A percentile compares a stretch with the other conserved stretches of the same genome.
phyloP scores from a whole-genome alignment of 92 coral and sea anemone species.

The Virgularia gustaviana region DNA sequence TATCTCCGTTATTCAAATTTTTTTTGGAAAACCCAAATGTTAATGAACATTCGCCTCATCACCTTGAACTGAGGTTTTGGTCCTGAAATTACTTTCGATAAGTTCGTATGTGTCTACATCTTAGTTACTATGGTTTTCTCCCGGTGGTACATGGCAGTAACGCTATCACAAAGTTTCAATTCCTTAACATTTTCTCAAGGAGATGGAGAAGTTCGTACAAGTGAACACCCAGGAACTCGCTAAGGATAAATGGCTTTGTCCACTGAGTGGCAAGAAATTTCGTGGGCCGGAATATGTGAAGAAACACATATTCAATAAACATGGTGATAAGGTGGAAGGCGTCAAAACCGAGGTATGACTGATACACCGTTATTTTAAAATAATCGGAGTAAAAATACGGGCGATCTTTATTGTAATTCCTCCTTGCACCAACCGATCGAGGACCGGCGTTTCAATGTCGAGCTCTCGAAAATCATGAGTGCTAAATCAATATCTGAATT shows the following conservation, averaged over 20 bases:
- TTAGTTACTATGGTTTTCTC: neutral
- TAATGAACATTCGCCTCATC: too few relatives aligned
- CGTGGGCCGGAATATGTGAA: constrained; percentile 96
- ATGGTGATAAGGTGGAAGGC: constrained; percentile 83
- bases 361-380: too few relatives aligned
- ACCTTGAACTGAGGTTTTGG: too few relatives aligned
- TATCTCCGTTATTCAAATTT: too few relatives aligned
- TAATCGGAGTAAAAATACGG: neutral
- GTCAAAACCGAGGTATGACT: constrained; percentile 79
- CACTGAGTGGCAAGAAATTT: constrained; percentile 94
- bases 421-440: constrained; percentile 26
- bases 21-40: too few relatives aligned
- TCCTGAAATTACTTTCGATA: too few relatives aligned
- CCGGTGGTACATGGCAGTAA: neutral
- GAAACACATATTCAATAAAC: constrained; percentile 97
- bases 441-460: neutral
- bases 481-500: constrained; percentile 48
- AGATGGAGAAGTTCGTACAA: constrained; percentile 86
- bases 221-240: constrained; percentile 96
- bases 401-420: neutral
- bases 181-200: constrained; percentile 79
- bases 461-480: constrained; percentile 15
- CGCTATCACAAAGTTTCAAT: neutral
- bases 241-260: constrained; percentile 96
- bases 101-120: neutral